phyloP scores from a whole-genome alignment of 2,797 vertebrate species.

The Corythornis leucogaster region DNA sequence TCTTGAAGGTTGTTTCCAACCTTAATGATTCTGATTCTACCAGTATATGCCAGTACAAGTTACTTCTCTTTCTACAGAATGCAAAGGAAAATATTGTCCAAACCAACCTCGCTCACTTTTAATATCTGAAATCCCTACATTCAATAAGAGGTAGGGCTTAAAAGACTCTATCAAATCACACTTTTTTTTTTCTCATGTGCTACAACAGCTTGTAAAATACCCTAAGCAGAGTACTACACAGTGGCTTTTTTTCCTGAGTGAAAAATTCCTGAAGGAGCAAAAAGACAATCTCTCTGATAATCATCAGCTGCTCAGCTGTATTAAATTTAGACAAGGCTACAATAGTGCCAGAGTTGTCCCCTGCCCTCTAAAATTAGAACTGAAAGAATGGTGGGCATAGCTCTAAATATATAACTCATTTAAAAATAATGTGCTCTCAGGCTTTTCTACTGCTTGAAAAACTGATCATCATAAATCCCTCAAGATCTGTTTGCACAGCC shows the following conservation, averaged over 20 bases:
- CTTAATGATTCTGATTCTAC: too few species aligned
- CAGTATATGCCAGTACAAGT: fast-evolving
- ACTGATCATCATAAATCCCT: constrained; percentile 52
- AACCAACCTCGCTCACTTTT: neutral
- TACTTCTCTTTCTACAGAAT: neutral
- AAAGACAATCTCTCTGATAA: constrained; percentile 57
- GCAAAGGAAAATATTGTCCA: neutral
- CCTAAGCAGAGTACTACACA: neutral
- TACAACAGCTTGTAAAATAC: neutral
- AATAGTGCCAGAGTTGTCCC: constrained; percentile 57
- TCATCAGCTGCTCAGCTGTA: constrained; percentile 62
- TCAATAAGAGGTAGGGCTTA: neutral
- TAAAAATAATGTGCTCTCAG: constrained; percentile 66
- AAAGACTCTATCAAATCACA: neutral
- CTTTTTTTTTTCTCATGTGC: constrained; percentile 20
- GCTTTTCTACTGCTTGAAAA: constrained; percentile 55
- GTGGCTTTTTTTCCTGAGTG: constrained; percentile 9
- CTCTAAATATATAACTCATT: constrained; percentile 72
- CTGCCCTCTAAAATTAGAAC: constrained; percentile 67
- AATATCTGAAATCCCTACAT: neutral
- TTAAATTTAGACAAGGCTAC: constrained; percentile 69
- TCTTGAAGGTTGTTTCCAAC: too few species aligned
- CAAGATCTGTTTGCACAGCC: constrained; percentile 31
- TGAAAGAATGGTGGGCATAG: constrained; percentile 44
- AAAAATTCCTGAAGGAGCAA: constrained; percentile 64